Evolutionary conservation across 2,888 invertebrate species (phyloP), one percentile per base, ranked within the genome.

Genomic region (Coleophora flavipennella): DNA sequence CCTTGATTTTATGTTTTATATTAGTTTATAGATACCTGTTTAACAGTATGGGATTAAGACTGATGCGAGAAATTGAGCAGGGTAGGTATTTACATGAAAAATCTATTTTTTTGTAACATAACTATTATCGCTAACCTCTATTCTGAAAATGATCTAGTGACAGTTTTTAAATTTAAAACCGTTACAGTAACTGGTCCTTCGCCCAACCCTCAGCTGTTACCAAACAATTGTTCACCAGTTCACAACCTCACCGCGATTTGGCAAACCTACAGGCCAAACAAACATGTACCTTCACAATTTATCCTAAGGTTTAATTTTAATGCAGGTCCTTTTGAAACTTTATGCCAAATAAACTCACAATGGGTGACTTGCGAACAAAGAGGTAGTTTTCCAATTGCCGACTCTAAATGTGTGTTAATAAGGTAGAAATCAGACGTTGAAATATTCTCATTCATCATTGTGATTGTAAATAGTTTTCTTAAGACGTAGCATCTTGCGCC

Each of bases 121-220:
- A n/a, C n/a, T n/a, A n/a, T n/a, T n/a, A n/a, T n/a, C n/a, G n/a
- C n/a, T n/a, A n/a, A n/a, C n/a, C n/a, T n/a, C n/a, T n/a, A n/a
- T n/a, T n/a, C n/a, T n/a, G n/a, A n/a, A n/a, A n/a, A n/a, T n/a
- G n/a, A n/a, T n/a, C n/a, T 20, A 20, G 6, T 6, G 13, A 31
- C 10, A 8, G 3, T 25, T 31, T 56, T 50, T 54, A 67, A 71
- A 70, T 56, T 50, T 54, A 67, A 71, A 70, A 72, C 79, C 76
- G 79, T 79, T 78, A 75, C 67, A 58, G 51, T 63, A 65, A 20
- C 20, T 20, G 20, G 20, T 20, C 20, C 3, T 20, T 3, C 20
- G 72, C 78, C 78, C 79, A 80, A 78, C 79, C 80, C 79, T 77
- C 79, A 80, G 79, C 79, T 81, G 79, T 77, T 70, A 49, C 50